A percentile compares a stretch with the other conserved stretches of the same genome.
Evolutionary conservation across 2,888 invertebrate genomes (phyloP).

Genomic region (Exephanes ischioxanthus): DNA sequence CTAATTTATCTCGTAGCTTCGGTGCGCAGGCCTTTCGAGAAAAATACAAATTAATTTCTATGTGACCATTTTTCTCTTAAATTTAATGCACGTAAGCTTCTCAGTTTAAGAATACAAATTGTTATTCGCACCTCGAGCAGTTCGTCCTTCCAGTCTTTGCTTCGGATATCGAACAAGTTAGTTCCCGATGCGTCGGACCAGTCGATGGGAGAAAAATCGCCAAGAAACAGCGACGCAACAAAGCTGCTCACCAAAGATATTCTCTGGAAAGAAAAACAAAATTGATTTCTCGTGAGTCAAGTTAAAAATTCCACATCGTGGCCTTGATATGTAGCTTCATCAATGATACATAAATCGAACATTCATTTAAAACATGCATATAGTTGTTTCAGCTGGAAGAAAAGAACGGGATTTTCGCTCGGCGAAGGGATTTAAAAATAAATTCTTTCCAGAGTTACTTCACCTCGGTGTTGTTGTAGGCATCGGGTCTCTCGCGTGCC

Average conservation of each 20-base stretch:
- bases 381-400: neutral
- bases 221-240: slow-evolving; percentile 94
- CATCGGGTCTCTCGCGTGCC: slow-evolving; percentile 89
- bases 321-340: neutral
- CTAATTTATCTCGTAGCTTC: slow-evolving; percentile 90
- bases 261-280: slow-evolving; percentile 86
- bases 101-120: neutral
- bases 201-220: slow-evolving; percentile 96
- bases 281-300: slow-evolving; percentile 3
- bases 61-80: neutral
- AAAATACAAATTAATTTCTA: slow-evolving; percentile 43
- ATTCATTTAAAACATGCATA: neutral
- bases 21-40: slow-evolving; percentile 90
- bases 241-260: slow-evolving; percentile 98
- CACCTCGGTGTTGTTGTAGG: slow-evolving; percentile 92
- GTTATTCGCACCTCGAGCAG: slow-evolving; percentile 88
- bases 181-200: slow-evolving; percentile 97
- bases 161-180: slow-evolving; percentile 95
- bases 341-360: neutral
- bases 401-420: neutral
- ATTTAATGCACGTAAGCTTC: neutral
- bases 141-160: slow-evolving; percentile 91
- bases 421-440: neutral
- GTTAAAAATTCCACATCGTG: neutral
- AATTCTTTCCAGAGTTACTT: slow-evolving; percentile 41